Conservation (phyloP, 2,113 vertebrate genomes). For the Burhinus oedicnemus region DNA sequence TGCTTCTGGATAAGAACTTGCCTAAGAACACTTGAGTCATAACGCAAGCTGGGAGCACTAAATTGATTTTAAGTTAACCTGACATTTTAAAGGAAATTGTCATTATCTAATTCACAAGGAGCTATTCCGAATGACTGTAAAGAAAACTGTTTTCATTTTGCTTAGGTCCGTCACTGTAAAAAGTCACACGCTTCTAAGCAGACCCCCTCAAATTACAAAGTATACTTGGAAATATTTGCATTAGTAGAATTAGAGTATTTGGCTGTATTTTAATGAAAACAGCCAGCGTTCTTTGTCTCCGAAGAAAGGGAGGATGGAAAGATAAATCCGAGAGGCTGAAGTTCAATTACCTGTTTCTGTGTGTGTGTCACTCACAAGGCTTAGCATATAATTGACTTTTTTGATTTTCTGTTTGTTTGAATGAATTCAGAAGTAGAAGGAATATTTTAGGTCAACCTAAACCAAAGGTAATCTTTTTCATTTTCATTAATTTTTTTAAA, state of each 20-base stretch:
- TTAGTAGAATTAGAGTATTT: not conserved
- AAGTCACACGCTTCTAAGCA: slow-evolving; percentile 19
- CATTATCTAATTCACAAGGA: slow-evolving; percentile 44
- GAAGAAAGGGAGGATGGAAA: not conserved
- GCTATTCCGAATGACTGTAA: not conserved
- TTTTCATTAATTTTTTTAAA: not conserved
- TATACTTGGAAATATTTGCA: not conserved
- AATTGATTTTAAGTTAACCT: slow-evolving; percentile 63
- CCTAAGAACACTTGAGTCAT: slow-evolving; percentile 6
- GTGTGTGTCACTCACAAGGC: not conserved
- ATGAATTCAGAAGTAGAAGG: not conserved
- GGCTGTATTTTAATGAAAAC: slow-evolving; percentile 15
- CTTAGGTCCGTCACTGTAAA: not conserved
- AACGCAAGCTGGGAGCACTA: slow-evolving; percentile 4
- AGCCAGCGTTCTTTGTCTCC: not conserved
- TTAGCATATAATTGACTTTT: not conserved
- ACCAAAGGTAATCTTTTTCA: not conserved
- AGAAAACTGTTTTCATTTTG: slow-evolving; percentile 37
- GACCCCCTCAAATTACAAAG: not conserved
- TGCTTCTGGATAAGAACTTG: slow-evolving; percentile 20
- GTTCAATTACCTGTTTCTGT: slow-evolving; percentile 12
- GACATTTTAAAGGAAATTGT: slow-evolving; percentile 66
- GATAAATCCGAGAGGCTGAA: not conserved
- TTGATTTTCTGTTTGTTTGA: not conserved
- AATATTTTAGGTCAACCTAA: not conserved